Base-by-base conservation (phyloP, 2,888 invertebrate species). In the Volucella inanis region DNA sequence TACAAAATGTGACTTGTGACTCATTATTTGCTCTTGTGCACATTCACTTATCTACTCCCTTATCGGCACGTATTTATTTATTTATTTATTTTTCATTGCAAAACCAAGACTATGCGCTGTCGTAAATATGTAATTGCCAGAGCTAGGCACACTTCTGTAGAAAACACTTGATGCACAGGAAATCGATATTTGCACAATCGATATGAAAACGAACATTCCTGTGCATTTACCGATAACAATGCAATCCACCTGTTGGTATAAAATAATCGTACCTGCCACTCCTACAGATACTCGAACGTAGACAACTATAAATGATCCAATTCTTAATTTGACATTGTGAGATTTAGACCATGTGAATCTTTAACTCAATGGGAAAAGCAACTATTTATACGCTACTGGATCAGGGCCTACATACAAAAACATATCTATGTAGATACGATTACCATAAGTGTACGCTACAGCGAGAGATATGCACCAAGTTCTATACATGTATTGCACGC, bases 331-430 rank as follows among this genome's bases (percentile, higher is more conserved):
- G 67, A 43, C 71, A 68, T 68, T 62, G 68, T 77, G 77, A 49
- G 81, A 82, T 77, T 71, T 45, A 59, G 70, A 49, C 71, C 76
- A 70, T 81, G 81, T 76, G 81, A 81, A 76, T 81, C 76, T 81
- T 15, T 64, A 50, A 64, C 64, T 71, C 70, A 76, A 76, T 76
- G 71, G 70, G 57, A 47, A 38, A 12, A 8, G 52, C 41, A 81
- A 81, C 76, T 81, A 81, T 76, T 71, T 76, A 71, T 76, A 70
- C 41, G 59, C 52, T 50, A 14, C 4, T 31, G 67, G 72, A 79
- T 72, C 65, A 59, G 39, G 49, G 52, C 43, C 59, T 38, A 54
- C 39, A 62, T 39, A 57, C 49, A 49, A 65, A 75, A 50, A 57
- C 6, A 3, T 31, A 8, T 52, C 18, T 57, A 18, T 2, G 18